phyloP scores from a whole-genome alignment of 2,113 vertebrate genomes.

The Pseudorasbora parva region DNA sequence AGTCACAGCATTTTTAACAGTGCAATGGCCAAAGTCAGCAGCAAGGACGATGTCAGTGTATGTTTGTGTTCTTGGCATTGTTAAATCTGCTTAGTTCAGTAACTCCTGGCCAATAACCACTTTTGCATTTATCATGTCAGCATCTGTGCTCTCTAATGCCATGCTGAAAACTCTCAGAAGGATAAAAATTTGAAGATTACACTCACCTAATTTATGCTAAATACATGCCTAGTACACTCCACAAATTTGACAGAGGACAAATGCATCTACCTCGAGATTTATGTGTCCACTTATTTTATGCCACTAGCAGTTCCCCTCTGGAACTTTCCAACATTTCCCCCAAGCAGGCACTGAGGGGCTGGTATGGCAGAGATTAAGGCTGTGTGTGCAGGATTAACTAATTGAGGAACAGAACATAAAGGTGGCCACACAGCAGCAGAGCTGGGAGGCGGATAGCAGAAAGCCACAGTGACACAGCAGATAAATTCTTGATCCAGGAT shows the following conservation, averaged over 20 bases:
- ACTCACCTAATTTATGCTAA: constrained; percentile 39
- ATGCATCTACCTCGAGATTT: background rate
- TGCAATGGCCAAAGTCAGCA: constrained; percentile 37
- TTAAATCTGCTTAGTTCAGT: constrained; percentile 39
- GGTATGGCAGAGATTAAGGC: constrained; percentile 35
- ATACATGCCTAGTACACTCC: constrained; percentile 17
- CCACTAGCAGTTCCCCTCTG: background rate
- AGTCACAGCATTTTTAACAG: constrained; percentile 49
- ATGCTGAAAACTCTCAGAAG: constrained; percentile 8
- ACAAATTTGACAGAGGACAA: constrained; percentile 14
- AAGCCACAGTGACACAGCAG: constrained; percentile 47
- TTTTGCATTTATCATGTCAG: constrained; percentile 37
- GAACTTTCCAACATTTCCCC: background rate
- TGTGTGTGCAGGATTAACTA: constrained; percentile 39
- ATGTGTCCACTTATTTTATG: constrained; percentile 11
- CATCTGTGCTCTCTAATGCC: constrained; percentile 19
- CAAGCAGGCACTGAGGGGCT: background rate
- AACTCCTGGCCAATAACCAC: constrained; percentile 20
- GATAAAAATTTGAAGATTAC: constrained; percentile 13
- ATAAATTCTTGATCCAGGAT: constrained; percentile 54
- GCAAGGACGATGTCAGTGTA: constrained; percentile 45
- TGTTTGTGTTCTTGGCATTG: constrained; percentile 16
- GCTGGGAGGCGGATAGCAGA: constrained; percentile 26
- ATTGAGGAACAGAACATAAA: constrained; percentile 50
- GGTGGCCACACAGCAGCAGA: constrained; percentile 28